Evolutionary conservation across 2,113 vertebrate species (phyloP).

Genomic region (Protobothrops mucrosquamatus): DNA sequence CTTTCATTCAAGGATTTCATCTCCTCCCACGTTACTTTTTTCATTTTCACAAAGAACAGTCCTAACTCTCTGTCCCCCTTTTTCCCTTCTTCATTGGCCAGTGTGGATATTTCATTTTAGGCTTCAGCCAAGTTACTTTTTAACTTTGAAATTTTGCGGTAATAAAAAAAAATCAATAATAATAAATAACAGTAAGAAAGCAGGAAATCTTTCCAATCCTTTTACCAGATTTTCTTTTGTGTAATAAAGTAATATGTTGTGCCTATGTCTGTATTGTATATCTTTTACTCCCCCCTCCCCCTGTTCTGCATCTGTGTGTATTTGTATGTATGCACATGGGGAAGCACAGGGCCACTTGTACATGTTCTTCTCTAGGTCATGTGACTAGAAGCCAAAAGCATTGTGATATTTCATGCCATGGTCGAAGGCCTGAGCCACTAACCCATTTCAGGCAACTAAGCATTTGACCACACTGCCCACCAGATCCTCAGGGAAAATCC

Average conservation of each 20-base stretch:
- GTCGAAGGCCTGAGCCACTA: neutral
- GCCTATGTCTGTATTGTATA: neutral
- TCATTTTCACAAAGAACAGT: neutral
- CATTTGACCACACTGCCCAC: neutral
- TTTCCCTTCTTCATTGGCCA: neutral
- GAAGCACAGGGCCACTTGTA: neutral
- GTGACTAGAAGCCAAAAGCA: neutral
- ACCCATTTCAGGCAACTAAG: neutral
- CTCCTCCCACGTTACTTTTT: neutral
- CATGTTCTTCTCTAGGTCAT: neutral
- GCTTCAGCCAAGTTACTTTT: neutral
- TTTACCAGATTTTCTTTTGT: neutral
- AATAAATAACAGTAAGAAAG: neutral
- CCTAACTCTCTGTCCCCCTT: neutral
- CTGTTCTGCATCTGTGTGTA: neutral
- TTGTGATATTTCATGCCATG: neutral
- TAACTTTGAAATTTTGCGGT: neutral
- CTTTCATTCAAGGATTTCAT: neutral
- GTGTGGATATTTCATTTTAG: neutral
- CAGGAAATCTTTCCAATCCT: neutral
- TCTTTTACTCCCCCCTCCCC: neutral
- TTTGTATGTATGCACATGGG: neutral
- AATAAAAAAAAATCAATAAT: conserved; percentile 6
- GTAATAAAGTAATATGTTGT: neutral
- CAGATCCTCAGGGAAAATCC: neutral